Percentiles rank a stretch among this genome's conserved stretches.
phyloP scores from a whole-genome alignment of 2,888 invertebrate genomes.

The Catotricha subobsoleta region DNA sequence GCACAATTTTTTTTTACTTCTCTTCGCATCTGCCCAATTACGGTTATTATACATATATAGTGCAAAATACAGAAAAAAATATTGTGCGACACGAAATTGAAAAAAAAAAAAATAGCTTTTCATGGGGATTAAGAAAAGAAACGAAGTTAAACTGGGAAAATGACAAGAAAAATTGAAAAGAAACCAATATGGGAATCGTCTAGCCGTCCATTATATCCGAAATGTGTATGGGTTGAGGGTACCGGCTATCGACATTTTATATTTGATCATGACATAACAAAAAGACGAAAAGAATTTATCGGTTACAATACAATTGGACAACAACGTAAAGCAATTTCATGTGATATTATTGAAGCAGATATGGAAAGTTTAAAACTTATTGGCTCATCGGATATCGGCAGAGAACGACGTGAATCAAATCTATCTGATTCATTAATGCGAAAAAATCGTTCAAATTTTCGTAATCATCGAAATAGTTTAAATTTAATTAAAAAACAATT shows the following conservation, averaged over 20 bases:
- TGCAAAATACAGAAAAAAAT: too few species aligned
- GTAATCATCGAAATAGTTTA: background rate
- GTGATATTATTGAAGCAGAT: background rate
- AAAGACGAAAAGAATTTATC: background rate
- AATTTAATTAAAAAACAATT: slow-evolving; percentile 1
- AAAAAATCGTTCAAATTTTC: background rate
- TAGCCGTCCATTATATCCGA: slow-evolving; percentile 40
- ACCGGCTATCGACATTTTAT: slow-evolving; percentile 21
- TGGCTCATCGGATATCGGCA: background rate
- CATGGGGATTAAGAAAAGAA: too few species aligned
- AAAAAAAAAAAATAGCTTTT: too few species aligned
- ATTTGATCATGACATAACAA: slow-evolving; percentile 20
- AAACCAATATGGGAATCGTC: slow-evolving; percentile 43
- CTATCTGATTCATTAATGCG: background rate
- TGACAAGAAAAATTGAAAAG: background rate
- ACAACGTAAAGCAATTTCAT: background rate
- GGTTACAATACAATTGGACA: background rate
- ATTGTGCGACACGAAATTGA: too few species aligned
- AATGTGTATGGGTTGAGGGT: slow-evolving; percentile 47
- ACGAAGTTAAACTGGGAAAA: background rate
- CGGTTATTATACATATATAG: too few species aligned
- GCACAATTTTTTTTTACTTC: too few species aligned
- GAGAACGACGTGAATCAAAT: slow-evolving; percentile 1
- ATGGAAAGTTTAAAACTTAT: slow-evolving; percentile 2
- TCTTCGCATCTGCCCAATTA: too few species aligned